phyloP scores from a whole-genome alignment of 2,888 invertebrate genomes.

The Smittia aterrima region DNA sequence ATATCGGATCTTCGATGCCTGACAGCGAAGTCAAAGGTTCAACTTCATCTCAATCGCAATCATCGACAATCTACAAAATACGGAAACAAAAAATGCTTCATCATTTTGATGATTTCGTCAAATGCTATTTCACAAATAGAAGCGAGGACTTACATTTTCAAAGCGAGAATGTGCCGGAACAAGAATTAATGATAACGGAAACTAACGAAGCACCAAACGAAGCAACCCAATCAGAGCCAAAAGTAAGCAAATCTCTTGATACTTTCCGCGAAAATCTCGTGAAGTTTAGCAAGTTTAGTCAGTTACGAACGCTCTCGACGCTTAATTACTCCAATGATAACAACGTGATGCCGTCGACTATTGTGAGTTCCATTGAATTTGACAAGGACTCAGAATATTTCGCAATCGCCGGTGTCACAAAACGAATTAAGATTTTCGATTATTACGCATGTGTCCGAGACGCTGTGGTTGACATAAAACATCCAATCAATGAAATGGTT shows the following conservation, averaged over 20 bases:
- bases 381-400: slow-evolving; percentile 95
- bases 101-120: slow-evolving; percentile 86
- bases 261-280: slow-evolving; percentile 81
- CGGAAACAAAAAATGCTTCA: slow-evolving; percentile 74
- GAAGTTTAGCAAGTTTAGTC: slow-evolving; percentile 78
- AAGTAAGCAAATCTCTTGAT: slow-evolving; percentile 60
- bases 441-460: slow-evolving; percentile 81
- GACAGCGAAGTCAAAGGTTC: neutral
- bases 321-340: slow-evolving; percentile 87
- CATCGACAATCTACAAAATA: slow-evolving; percentile 62
- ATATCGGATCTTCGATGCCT: slow-evolving; percentile 46
- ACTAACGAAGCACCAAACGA: slow-evolving; percentile 44
- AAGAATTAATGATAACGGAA: slow-evolving; percentile 44
- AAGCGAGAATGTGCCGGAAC: slow-evolving; percentile 47
- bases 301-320: slow-evolving; percentile 77
- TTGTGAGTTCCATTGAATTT: slow-evolving; percentile 91
- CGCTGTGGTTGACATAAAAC: slow-evolving; percentile 86
- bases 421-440: slow-evolving; percentile 90
- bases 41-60: slow-evolving; percentile 6
- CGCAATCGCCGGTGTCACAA: slow-evolving; percentile 93
- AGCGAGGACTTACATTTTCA: slow-evolving; percentile 70
- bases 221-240: slow-evolving; percentile 46
- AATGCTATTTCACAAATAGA: slow-evolving; percentile 79
- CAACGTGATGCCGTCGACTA: slow-evolving; percentile 74
- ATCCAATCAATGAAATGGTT: slow-evolving; percentile 87